A percentile compares a stretch with the other conserved stretches of the same genome.
Evolutionary conservation across 1,140 invertebrate genomes (phyloP).

Genomic region (Forficula auricularia): DNA sequence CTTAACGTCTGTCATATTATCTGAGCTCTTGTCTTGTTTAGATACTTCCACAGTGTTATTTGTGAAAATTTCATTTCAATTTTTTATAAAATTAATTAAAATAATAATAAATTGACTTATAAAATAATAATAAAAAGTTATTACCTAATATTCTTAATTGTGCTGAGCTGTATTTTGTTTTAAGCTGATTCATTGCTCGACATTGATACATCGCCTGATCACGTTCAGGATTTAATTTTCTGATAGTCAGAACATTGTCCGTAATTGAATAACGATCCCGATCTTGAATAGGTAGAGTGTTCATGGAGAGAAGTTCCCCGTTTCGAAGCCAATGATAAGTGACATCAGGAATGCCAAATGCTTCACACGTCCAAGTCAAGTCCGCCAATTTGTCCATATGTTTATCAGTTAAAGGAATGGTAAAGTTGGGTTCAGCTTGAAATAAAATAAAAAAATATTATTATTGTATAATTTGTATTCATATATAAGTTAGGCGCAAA

Average conservation of each 20-base stretch:
- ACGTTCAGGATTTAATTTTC: slow-evolving; percentile 48
- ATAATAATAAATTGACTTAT: too few relatives aligned
- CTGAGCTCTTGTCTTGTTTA: too few relatives aligned
- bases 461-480: neutral
- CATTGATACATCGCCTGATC: slow-evolving; percentile 97
- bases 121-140: too few relatives aligned
- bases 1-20: too few relatives aligned
- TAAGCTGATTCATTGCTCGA: slow-evolving; percentile 72
- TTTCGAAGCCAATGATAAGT: slow-evolving; percentile 85
- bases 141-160: slow-evolving; percentile 69
- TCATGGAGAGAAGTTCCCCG: slow-evolving; percentile 47
- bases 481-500: too few relatives aligned
- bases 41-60: too few relatives aligned
- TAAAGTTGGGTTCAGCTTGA: slow-evolving; percentile 75
- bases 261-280: slow-evolving; percentile 58
- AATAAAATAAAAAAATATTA: slow-evolving; percentile 12
- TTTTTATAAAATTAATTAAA: too few relatives aligned
- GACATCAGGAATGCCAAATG: slow-evolving; percentile 86
- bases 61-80: too few relatives aligned
- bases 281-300: slow-evolving; percentile 45
- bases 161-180: slow-evolving; percentile 68
- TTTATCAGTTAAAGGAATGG: slow-evolving; percentile 72
- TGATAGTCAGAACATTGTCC: slow-evolving; percentile 76
- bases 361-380: slow-evolving; percentile 85
- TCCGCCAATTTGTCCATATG: slow-evolving; percentile 72